Conservation (phyloP, 2,888 invertebrate species). For the Automeris io region DNA sequence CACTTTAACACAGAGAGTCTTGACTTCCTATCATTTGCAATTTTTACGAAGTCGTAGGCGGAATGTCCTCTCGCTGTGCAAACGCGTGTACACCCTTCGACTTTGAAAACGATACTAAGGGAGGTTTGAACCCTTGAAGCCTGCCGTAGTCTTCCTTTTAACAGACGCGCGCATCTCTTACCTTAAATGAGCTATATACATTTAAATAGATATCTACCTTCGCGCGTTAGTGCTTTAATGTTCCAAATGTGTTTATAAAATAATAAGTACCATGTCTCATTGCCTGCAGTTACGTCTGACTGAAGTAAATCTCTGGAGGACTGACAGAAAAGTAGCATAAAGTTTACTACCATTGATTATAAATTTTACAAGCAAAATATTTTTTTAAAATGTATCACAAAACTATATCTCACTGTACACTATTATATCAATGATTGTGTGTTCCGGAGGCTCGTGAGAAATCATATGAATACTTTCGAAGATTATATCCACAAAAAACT, state of each 20-base stretch:
- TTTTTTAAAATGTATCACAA: no score
- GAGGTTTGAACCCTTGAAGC: slow-evolving; percentile 42
- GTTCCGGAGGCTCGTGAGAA: no score
- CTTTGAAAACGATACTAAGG: slow-evolving; percentile 53
- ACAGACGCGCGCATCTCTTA: slow-evolving; percentile 68
- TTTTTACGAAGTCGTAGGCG: slow-evolving; percentile 28
- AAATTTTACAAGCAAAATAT: no score
- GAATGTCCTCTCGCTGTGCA: slow-evolving; percentile 31
- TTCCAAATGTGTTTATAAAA: slow-evolving; percentile 45
- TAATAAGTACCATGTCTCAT: no score
- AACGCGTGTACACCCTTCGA: slow-evolving; percentile 43
- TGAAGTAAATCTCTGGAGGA: background rate
- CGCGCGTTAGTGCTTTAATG: slow-evolving; percentile 48
- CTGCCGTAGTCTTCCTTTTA: slow-evolving; percentile 35
- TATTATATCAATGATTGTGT: no score
- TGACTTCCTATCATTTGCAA: slow-evolving; percentile 22
- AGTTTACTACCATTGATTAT: no score
- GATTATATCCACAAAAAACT: no score
- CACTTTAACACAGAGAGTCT: slow-evolving; percentile 35
- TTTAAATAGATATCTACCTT: slow-evolving; percentile 25
- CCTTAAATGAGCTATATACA: slow-evolving; percentile 44
- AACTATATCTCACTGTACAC: no score
- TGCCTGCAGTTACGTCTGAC: no score
- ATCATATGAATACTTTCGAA: no score
- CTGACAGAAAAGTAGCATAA: no score